Evolutionary conservation across 2,888 invertebrate species (phyloP).

Genomic region (Drosophila mercatorum): DNA sequence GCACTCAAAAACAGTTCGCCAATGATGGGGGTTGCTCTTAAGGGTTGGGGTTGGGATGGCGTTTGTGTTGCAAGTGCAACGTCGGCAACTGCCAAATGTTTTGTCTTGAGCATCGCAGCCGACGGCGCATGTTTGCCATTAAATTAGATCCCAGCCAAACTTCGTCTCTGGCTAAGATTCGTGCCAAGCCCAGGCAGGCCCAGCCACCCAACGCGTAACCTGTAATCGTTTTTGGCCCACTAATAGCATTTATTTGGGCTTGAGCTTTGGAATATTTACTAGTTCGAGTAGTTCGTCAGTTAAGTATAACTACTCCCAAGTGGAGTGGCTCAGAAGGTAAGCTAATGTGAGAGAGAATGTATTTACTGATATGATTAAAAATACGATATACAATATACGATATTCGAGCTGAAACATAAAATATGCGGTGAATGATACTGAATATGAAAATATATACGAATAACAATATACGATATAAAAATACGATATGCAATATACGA

Average conservation of each 20-base stretch:
- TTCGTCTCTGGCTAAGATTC: background rate
- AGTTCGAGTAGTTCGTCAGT: background rate
- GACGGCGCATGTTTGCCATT: slow-evolving; percentile 64
- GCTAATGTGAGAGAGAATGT: too few relatives aligned
- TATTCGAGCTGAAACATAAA: too few relatives aligned
- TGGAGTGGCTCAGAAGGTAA: background rate
- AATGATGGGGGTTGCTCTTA: background rate
- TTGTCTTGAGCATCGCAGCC: slow-evolving; percentile 45
- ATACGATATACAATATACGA: background rate
- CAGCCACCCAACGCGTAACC: background rate
- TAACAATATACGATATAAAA: background rate
- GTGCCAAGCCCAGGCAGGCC: background rate
- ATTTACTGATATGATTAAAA: too few relatives aligned
- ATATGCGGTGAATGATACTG: too few relatives aligned
- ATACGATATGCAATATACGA: background rate
- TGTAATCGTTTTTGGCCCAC: background rate
- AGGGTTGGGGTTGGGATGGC: background rate
- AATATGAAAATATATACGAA: too few relatives aligned
- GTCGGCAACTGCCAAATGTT: slow-evolving; percentile 63
- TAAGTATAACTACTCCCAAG: background rate
- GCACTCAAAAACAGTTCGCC: slow-evolving; percentile 20
- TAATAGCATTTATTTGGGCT: background rate
- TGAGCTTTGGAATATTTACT: background rate
- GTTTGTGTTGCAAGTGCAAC: slow-evolving; percentile 17
- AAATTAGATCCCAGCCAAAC: slow-evolving; percentile 60